Evolutionary conservation across 2,888 invertebrate species (phyloP), one percentile per base, ranked within the genome.

Genomic region (Lottia gigantea): DNA sequence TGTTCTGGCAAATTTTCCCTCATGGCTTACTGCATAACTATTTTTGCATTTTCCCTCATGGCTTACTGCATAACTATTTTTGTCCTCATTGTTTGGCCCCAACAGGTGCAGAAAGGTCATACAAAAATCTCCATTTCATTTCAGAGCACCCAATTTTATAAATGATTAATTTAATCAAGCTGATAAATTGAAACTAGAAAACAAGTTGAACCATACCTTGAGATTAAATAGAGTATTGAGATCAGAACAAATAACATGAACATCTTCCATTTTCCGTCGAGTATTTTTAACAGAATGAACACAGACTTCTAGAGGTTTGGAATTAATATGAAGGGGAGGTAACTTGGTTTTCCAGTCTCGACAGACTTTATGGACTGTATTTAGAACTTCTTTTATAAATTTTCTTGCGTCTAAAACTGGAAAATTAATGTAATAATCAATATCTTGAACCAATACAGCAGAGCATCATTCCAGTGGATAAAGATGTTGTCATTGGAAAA

Each of bases 181-280:
- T n/a, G 66, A 45, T 46, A 12, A 16, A 65, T 11, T 62, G 16
- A 47, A 23, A 64, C 12, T 12, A 31, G 1, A 31, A 23, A 64
- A 0, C 7, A 55, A 49, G n/a, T 49, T 6, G 14, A 6, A 2
- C 70, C 76, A 85, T 86, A 94, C 95, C 91, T 93, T 91, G 80
- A 95, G 90, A 82, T 92, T 93, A 89, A 95, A 95, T 78, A 95
- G 91, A 25, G 92, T 73, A 87, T 95, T 94, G 82, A 95, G 91
- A 86, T 95, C 94, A 66, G 94, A 93, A 73, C 96, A 91, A 82
- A 95, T 92, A 4, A 95, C 92, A 86, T 95, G 94, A 65, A 95
- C 91, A 88, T 98, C 97, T 89, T 98, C 97, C 97, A 97, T 97
- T 85, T 92, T 93, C 71, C 96, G 91, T 69, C 96, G 91, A 47